Conservation (phyloP, 2,113 vertebrate species). For the Actenoides lindsayi region DNA sequence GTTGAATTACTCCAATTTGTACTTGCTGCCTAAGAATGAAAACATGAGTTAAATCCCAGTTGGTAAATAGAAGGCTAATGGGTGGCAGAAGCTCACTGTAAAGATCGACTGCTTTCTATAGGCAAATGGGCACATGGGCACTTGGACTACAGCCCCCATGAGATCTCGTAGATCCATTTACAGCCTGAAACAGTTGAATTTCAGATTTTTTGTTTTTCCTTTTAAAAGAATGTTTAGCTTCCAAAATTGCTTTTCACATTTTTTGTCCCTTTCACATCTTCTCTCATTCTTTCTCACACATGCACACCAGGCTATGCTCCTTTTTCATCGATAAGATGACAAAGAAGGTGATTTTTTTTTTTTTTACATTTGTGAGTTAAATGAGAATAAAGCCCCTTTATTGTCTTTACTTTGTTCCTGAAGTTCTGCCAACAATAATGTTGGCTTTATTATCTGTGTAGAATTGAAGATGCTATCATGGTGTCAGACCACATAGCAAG, state of each 20-base stretch:
- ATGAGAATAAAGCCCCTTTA: not conserved
- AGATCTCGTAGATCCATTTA: not conserved
- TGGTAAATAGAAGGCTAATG: not conserved
- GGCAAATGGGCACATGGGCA: not conserved
- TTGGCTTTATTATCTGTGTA: slow-evolving; percentile 11
- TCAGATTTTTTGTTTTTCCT: not conserved
- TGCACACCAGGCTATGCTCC: not conserved
- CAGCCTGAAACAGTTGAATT: not conserved
- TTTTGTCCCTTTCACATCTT: not conserved
- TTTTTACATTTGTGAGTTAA: not conserved
- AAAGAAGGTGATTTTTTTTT: not conserved
- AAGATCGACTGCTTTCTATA: not conserved
- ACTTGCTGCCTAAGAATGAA: not conserved
- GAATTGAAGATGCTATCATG: not conserved
- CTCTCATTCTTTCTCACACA: not conserved
- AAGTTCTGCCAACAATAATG: slow-evolving; percentile 27
- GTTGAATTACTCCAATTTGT: not conserved
- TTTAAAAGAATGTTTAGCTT: not conserved
- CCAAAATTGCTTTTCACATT: not conserved
- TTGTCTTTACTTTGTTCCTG: not conserved
- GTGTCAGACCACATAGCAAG: slow-evolving; percentile 46
- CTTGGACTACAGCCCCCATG: not conserved
- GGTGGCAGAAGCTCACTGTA: not conserved
- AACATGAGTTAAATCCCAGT: not conserved
- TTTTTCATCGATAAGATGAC: not conserved